Evolutionary conservation across 2,797 vertebrate species (phyloP).

Genomic region (Mus spretus): DNA sequence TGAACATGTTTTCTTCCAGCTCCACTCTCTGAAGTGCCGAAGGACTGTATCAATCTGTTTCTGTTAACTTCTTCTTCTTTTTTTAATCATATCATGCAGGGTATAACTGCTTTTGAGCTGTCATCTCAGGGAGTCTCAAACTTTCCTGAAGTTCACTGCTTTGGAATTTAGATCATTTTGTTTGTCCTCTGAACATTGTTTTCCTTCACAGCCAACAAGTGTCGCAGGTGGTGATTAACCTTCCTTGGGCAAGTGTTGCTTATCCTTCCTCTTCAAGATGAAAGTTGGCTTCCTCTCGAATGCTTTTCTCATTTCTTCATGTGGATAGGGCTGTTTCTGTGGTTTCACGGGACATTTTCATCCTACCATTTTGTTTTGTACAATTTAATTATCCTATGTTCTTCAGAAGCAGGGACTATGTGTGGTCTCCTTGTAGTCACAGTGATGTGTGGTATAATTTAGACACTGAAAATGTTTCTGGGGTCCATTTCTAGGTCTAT

Average conservation of each 20-base stretch:
- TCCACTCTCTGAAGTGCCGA: neutral
- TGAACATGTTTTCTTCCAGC: neutral
- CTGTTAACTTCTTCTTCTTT: neutral
- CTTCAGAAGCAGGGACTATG: neutral
- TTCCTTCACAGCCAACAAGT: slow-evolving; percentile 25
- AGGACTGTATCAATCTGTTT: neutral
- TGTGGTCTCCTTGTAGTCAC: neutral
- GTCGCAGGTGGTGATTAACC: neutral
- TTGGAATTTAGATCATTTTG: neutral
- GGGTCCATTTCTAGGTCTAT: neutral
- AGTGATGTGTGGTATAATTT: neutral
- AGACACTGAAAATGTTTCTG: neutral
- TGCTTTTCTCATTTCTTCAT: neutral
- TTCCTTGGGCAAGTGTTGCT: slow-evolving; percentile 3
- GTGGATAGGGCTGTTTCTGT: neutral
- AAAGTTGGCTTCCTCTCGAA: neutral
- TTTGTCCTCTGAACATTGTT: neutral
- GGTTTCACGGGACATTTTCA: neutral
- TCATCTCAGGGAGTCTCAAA: neutral
- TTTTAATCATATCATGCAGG: neutral
- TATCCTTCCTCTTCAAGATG: neutral
- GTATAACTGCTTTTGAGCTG: neutral
- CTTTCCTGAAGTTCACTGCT: neutral
- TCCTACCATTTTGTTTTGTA: neutral
- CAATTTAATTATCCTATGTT: neutral